Evolutionary conservation across 2,113 vertebrate species (phyloP).

Genomic region (Notarius quadriscutis): DNA sequence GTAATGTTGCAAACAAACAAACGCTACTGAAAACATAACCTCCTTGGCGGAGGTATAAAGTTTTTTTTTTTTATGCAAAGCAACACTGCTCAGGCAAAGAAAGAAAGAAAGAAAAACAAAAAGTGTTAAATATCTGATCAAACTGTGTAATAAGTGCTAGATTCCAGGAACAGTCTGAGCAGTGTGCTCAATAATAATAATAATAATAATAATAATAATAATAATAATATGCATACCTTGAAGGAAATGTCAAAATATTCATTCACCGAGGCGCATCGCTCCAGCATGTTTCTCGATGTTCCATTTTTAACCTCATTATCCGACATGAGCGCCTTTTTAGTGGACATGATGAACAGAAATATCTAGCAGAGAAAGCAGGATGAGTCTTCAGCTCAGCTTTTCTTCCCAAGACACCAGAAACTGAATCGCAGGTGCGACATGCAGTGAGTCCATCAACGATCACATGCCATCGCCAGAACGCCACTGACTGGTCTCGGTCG

Average conservation of each 20-base stretch:
- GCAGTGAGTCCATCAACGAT: slow-evolving; percentile 55
- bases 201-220: slow-evolving; percentile 34
- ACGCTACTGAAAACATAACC: no score
- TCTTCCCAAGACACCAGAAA: slow-evolving; percentile 39
- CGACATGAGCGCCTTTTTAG: slow-evolving; percentile 65
- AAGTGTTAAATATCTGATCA: background rate
- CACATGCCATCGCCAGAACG: slow-evolving; percentile 56
- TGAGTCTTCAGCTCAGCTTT: slow-evolving; percentile 21
- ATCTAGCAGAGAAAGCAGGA: background rate
- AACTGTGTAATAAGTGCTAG: background rate
- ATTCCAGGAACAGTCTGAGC: background rate
- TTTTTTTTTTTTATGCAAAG: background rate
- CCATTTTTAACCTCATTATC: slow-evolving; percentile 71
- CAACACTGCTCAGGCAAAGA: background rate
- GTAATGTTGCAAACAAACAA: no score
- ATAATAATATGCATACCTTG: slow-evolving; percentile 69
- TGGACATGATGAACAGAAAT: slow-evolving; percentile 66
- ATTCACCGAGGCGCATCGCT: slow-evolving; percentile 76
- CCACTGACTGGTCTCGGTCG: background rate
- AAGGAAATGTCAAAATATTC: slow-evolving; percentile 79
- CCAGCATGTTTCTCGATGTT: slow-evolving; percentile 74
- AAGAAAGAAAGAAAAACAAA: background rate
- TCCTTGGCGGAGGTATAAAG: no score
- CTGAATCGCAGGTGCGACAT: slow-evolving; percentile 60
- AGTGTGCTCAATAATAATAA: background rate